Base-by-base conservation (phyloP, 2,888 invertebrate genomes). In the Andrena bucephala region DNA sequence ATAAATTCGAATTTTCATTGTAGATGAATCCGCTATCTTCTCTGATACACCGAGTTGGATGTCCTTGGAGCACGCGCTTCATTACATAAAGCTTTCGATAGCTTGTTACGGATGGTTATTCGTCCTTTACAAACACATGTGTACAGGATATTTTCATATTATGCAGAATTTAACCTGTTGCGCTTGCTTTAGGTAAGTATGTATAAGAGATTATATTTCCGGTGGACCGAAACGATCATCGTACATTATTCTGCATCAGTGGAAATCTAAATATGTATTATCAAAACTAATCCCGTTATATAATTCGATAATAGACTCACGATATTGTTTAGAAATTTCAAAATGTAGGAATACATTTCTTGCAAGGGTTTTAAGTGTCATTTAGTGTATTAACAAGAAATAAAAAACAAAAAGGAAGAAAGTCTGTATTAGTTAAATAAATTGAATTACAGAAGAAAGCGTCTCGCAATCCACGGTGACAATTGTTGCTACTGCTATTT, bases 81-180 rank as follows among this genome's bases (percentile, higher is more conserved):
- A 98, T 93, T 98, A 97, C 92, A 95, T 98, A 90, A 96, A 96
- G 92, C 95, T 97, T 88, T 97, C 98, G 0, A 96, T 97, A 92
- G 97, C 97, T 5, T 96, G 97, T 7, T 98, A 98, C 92, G 98
- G 98, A 0, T 98, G 98, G 98, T 97, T 98, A 0, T 97, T 97
- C 90, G 97, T 97, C 80, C 94, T 98, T 91, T 97, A 97, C 92
- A 95, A 96, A 48, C 96, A 97, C 92, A 96, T 96, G 83, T 96
- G 96, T 82, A 96, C 97, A 0, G 97, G 97, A 2, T 95, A 97
- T 85, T 97, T 97, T 94, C 96, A 96, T 86, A 94, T 98, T 74
- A 95, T 96, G 42, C 95, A 95, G 7, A 95, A 96, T 91, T 94
- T 97, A 89, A 96, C 96, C 4, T 97, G 97, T 92, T 97, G 97